phyloP scores from a whole-genome alignment of 2,888 invertebrate species.

The Drosophila pullipes region DNA sequence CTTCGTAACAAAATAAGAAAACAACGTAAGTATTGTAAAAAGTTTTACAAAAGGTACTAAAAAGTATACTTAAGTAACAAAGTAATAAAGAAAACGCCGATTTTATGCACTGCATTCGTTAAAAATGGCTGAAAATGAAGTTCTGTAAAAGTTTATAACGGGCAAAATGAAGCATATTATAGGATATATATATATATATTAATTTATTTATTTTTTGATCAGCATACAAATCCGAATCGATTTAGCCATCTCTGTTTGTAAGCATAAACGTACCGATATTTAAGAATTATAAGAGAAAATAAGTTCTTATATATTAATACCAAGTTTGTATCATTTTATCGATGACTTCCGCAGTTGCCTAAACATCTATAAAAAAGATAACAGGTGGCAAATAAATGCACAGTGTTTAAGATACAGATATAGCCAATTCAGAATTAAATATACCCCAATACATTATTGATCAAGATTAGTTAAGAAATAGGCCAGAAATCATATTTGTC shows the following conservation, averaged over 20 bases:
- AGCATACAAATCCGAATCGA: neutral
- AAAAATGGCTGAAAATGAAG: neutral
- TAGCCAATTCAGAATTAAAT: neutral
- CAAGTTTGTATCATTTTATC: no score
- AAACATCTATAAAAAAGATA: no score
- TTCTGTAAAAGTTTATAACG: no score
- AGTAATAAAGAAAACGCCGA: neutral
- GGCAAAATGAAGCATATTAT: no score
- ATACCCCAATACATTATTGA: neutral
- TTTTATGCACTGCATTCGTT: neutral
- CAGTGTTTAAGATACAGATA: no score
- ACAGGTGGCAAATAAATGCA: no score
- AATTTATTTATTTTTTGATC: neutral
- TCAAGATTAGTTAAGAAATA: neutral
- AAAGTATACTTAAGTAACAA: neutral
- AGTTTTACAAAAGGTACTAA: neutral
- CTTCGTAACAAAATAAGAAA: conserved; percentile 33
- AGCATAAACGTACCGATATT: neutral
- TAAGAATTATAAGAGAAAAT: neutral
- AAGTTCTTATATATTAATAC: no score
- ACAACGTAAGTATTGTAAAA: conserved; percentile 31
- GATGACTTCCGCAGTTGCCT: no score
- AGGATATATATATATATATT: no score
- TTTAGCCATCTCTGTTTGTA: neutral
- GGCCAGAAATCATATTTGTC: neutral